Evolutionary conservation across 2,888 invertebrate genomes (phyloP).

Genomic region (Hydrotaea diabolus): DNA sequence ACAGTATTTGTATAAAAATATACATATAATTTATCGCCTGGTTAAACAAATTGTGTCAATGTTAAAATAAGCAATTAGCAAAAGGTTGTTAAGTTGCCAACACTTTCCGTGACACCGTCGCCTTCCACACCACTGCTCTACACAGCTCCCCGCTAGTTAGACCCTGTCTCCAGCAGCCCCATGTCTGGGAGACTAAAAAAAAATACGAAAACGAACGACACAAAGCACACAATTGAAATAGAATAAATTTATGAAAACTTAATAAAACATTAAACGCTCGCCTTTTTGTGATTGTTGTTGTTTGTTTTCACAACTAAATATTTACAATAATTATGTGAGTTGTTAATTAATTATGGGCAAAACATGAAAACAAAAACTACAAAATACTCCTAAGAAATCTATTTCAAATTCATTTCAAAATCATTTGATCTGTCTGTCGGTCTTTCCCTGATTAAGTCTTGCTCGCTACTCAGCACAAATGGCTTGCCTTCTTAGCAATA

Average conservation of each 20-base stretch:
- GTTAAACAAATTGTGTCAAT: conserved; percentile 65
- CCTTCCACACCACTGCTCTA: too few relatives aligned
- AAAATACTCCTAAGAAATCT: neutral
- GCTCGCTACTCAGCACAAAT: neutral
- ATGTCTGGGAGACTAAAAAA: too few relatives aligned
- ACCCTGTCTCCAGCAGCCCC: too few relatives aligned
- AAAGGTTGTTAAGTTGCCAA: conserved; percentile 34
- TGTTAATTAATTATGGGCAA: conserved; percentile 34
- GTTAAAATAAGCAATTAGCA: conserved; percentile 55
- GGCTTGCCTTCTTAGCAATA: neutral
- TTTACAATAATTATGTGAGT: conserved; percentile 14
- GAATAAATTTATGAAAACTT: conserved; percentile 12
- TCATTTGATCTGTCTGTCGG: neutral
- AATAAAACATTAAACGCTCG: neutral
- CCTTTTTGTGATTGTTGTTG: neutral
- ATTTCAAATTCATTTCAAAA: neutral
- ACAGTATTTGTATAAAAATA: neutral
- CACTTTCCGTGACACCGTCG: neutral
- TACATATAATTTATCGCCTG: conserved; percentile 11
- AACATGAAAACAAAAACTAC: neutral
- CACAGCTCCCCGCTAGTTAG: too few relatives aligned
- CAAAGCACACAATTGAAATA: neutral
- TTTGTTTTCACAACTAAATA: conserved; percentile 4
- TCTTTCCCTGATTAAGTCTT: neutral
- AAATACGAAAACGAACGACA: neutral